Evolutionary conservation across 2,888 invertebrate species (phyloP).

Genomic region (Colletes collaris): DNA sequence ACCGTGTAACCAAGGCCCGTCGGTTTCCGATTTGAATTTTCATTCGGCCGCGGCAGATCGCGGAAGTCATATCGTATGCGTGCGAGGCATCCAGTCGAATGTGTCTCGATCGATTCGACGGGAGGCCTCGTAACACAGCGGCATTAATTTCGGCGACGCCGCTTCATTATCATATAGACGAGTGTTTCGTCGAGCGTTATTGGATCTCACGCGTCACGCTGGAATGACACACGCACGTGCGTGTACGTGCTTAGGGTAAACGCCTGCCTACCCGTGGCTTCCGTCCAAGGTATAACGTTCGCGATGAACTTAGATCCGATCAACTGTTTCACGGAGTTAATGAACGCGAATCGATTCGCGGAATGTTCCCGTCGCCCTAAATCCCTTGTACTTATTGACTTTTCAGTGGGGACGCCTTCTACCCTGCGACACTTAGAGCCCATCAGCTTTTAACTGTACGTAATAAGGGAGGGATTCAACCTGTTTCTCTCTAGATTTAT

Average conservation of each 20-base stretch:
- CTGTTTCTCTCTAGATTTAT: too few species aligned
- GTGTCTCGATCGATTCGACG: conserved; percentile 68
- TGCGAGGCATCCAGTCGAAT: conserved; percentile 54
- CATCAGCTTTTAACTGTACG: too few species aligned
- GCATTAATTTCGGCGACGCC: conserved; percentile 76
- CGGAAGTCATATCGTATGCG: conserved; percentile 56
- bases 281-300: conserved; percentile 71
- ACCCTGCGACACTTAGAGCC: too few species aligned
- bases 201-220: conserved; percentile 71
- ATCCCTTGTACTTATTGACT: background rate
- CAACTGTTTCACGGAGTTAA: conserved; percentile 21
- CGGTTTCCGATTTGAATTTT: conserved; percentile 50
- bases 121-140: conserved; percentile 64
- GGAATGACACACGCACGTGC: conserved; percentile 73
- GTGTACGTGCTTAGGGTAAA: conserved; percentile 74
- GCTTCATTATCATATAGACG: conserved; percentile 80
- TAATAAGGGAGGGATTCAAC: too few species aligned
- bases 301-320: conserved; percentile 22
- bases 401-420: too few species aligned
- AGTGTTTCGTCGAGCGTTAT: conserved; percentile 79
- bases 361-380: background rate
- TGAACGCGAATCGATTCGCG: conserved; percentile 2
- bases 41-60: conserved; percentile 47
- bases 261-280: conserved; percentile 67
- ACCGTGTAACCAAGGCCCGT: background rate